These are phyloP conservation scores for Chloroceryle aenea DNA, from an alignment of 2,113 vertebrate genomes.

Conservation along the genomic window DNA sequence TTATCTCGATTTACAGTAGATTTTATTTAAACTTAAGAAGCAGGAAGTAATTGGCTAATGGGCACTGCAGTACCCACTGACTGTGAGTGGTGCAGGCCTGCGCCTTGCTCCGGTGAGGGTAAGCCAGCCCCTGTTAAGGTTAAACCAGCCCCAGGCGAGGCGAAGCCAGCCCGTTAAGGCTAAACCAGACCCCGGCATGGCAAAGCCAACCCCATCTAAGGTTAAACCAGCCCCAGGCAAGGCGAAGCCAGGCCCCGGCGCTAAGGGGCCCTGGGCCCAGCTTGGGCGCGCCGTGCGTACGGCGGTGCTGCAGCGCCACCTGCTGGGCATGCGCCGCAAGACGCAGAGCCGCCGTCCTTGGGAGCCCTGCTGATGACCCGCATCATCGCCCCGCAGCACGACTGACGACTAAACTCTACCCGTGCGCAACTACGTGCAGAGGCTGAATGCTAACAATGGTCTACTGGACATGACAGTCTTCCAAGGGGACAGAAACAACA, in stretches of 20 bases:
- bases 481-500: neutral
- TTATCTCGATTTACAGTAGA: neutral
- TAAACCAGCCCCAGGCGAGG: accelerated
- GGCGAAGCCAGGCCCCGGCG: neutral
- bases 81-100: accelerated
- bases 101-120: no score
- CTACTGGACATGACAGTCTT: accelerated
- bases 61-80: neutral
- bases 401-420: accelerated
- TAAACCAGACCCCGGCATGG: accelerated
- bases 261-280: no score
- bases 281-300: neutral
- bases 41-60: accelerated
- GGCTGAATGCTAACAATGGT: neutral
- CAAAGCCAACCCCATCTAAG: accelerated
- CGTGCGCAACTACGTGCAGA: accelerated
- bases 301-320: constrained; percentile 66
- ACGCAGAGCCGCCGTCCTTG: neutral
- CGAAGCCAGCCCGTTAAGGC: neutral
- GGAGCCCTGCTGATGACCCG: accelerated
- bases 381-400: neutral
- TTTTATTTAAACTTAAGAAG: neutral
- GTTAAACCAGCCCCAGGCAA: accelerated
- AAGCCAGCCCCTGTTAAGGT: neutral
- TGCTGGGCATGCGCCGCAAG: constrained; percentile 19